Evolutionary conservation across 2,797 vertebrate genomes (phyloP), one percentile per base, ranked within the genome.

Genomic region (Sebastes reedi): DNA sequence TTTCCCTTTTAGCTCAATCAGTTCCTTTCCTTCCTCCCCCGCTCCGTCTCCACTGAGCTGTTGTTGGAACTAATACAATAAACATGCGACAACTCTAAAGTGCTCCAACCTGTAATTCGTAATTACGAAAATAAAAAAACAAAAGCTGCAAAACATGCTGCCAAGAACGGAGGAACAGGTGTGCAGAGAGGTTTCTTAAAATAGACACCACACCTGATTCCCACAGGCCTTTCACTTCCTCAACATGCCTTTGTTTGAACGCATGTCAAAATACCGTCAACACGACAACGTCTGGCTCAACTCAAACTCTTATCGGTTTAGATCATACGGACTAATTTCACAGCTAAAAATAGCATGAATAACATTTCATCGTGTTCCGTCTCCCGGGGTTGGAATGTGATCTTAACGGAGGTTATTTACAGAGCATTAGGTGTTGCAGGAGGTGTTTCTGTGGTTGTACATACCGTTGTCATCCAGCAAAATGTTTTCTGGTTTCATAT

Each of bases 401-500:
- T 22, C 24, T 58, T 29, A 25, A 16, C 6, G 13, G 3, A 2
- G 12, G 6, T 58, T 58, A 0, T 58, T 58, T 2, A 27, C 12
- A 14, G 55, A 16, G 46, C 46, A 20, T 20, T 50, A 20, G 14
- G 6, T 20, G 29, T 46, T 54, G 46, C 46, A 20, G 8, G 18
- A 50, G 14, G 3, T 20, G 24, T 46, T n/a, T 1, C 10, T 50
- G 14, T 46, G 42, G 32, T 25, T 56, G 20, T 5, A 85, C 93
- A 3, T 90, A 96, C 96, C 96, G 11, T 92, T 64, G 85, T 96
- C 94, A 69, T 96, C 98, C 91, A 99, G 84, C 69, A 99, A 92
- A 86, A 99, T 99, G 86, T 99, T 99, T 86, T 99, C 98, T 83
- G 98, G 98, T 91, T 99, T 99, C 91, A 99, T 88, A 85, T 99